Evolutionary conservation across 2,797 vertebrate species (phyloP).

Genomic region (Sarcophilus harrisii): DNA sequence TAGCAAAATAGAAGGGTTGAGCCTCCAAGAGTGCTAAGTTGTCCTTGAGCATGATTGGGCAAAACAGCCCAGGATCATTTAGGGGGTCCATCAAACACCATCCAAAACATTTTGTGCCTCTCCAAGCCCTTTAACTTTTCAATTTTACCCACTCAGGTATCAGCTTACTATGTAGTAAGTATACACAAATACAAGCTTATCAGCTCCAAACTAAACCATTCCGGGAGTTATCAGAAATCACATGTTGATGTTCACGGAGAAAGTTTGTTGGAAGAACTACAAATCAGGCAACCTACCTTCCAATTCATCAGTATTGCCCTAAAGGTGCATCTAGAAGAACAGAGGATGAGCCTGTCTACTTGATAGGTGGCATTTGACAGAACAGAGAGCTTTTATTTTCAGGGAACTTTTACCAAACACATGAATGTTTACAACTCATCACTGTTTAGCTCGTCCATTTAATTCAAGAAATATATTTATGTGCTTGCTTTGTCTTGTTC

Average conservation of each 20-base stretch:
- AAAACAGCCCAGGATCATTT: conserved; percentile 23
- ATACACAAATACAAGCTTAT: background rate
- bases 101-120: conserved; percentile 15
- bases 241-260: conserved; percentile 28
- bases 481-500: background rate
- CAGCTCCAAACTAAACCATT: conserved; percentile 48
- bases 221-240: conserved; percentile 38
- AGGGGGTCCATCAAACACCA: conserved; percentile 23
- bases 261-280: background rate
- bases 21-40: conserved; percentile 55
- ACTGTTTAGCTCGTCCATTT: background rate
- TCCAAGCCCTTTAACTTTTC: conserved; percentile 42
- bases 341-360: background rate
- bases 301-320: conserved; percentile 38
- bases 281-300: conserved; percentile 37
- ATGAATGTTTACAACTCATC: background rate
- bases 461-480: background rate
- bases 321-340: conserved; percentile 31
- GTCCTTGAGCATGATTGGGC: conserved; percentile 50
- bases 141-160: background rate
- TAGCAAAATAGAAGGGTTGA: conserved; percentile 69
- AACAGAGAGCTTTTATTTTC: background rate
- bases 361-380: background rate
- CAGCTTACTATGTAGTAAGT: background rate
- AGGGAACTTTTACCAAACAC: background rate